Conservation (phyloP, 2,113 vertebrate genomes). For the Paratilapia polleni region DNA sequence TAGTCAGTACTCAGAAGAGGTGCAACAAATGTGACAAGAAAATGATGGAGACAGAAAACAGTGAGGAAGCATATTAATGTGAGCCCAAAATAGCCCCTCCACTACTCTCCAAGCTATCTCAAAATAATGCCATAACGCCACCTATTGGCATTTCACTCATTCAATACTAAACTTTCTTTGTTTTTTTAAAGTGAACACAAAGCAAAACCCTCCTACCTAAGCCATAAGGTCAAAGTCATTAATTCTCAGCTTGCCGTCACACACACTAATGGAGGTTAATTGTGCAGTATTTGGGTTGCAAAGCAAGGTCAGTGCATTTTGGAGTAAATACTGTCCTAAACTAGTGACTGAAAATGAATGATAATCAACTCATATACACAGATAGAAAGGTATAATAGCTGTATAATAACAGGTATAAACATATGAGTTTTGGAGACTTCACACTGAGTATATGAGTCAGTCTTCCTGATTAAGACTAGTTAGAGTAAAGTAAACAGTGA, state of each 20-base stretch:
- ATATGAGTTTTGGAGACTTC: neutral
- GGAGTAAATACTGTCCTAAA: constrained; percentile 10
- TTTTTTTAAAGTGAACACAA: neutral
- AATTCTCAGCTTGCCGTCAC: neutral
- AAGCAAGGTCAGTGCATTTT: constrained; percentile 1
- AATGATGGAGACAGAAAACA: neutral
- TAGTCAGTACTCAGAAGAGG: neutral
- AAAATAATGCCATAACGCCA: constrained; percentile 46
- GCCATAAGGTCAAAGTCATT: constrained; percentile 36
- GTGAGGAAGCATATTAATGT: neutral
- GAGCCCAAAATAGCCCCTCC: neutral
- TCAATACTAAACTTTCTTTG: neutral
- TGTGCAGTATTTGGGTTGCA: neutral
- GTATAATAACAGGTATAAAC: neutral
- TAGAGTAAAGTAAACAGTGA: neutral
- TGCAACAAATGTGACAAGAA: neutral
- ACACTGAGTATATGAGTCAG: neutral
- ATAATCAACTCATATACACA: neutral
- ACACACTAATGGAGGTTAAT: constrained; percentile 19
- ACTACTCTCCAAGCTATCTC: neutral
- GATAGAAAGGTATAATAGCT: neutral
- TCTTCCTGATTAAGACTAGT: too few relatives aligned
- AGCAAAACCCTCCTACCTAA: constrained; percentile 7
- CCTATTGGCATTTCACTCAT: constrained; percentile 36
- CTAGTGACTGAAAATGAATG: neutral